phyloP scores from a whole-genome alignment of 2,888 invertebrate genomes.

The Altica lythri region DNA sequence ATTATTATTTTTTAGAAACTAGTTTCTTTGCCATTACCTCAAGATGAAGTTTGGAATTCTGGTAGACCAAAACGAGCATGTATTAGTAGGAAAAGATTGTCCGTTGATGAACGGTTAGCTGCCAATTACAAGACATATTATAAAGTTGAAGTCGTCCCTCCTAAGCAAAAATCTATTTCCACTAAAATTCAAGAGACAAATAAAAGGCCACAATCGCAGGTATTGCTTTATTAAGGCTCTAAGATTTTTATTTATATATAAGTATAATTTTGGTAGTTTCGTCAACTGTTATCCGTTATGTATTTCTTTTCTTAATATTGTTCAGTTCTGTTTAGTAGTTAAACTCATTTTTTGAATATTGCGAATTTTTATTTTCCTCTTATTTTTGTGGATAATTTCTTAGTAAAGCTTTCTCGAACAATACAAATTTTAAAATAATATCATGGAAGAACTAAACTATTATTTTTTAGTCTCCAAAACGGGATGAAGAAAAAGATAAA shows the following conservation, averaged over 20 bases:
- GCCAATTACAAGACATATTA: slow-evolving; percentile 64
- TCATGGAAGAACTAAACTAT: no score
- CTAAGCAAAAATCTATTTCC: slow-evolving; percentile 64
- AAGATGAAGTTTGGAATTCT: slow-evolving; percentile 51
- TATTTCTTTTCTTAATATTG: no score
- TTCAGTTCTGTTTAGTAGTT: no score
- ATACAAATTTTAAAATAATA: no score
- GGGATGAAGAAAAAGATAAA: slow-evolving; percentile 45
- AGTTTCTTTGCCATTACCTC: slow-evolving; percentile 27
- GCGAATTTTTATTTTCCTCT: no score
- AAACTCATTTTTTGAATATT: no score
- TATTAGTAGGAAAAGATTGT: slow-evolving; percentile 49
- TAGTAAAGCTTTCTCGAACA: no score
- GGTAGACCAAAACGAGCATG: slow-evolving; percentile 52
- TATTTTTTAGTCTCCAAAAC: slow-evolving; percentile 30
- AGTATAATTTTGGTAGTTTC: no score
- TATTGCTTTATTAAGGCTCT: no score
- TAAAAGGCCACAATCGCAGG: slow-evolving; percentile 29
- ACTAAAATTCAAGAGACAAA: slow-evolving; percentile 51
- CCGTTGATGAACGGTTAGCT: slow-evolving; percentile 62
- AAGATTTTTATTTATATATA: no score
- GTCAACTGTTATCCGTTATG: no score
- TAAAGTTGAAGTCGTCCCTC: slow-evolving; percentile 73
- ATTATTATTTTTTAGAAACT: slow-evolving; percentile 46
- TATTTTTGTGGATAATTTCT: no score